phyloP scores from a whole-genome alignment of 1,140 invertebrate genomes.

The Leptinotarsa defecta region DNA sequence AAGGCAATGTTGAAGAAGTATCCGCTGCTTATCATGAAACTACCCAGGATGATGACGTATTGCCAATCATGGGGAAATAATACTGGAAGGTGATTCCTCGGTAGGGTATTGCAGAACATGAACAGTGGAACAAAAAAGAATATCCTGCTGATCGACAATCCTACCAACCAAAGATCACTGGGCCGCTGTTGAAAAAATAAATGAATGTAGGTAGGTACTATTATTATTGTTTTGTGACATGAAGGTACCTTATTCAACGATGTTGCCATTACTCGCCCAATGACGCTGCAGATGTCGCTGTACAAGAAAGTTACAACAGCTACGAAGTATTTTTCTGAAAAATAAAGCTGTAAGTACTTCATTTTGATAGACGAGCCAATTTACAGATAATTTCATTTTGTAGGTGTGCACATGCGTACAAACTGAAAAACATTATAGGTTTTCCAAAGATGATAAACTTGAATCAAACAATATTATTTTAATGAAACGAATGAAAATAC shows the following conservation, averaged over 20 bases:
- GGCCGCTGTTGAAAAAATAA: constrained; percentile 6
- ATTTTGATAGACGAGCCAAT: too few relatives aligned
- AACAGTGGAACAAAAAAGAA: constrained; percentile 21
- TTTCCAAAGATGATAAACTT: too few relatives aligned
- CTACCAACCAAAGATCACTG: neutral
- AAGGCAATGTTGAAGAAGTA: constrained; percentile 27
- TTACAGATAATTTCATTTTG: too few relatives aligned
- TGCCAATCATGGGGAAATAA: constrained; percentile 29
- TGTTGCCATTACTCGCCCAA: constrained; percentile 23
- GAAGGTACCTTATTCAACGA: neutral
- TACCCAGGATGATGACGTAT: constrained; percentile 24
- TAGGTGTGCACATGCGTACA: too few relatives aligned
- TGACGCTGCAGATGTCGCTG: constrained; percentile 17
- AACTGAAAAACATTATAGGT: too few relatives aligned
- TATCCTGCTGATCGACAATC: constrained; percentile 12
- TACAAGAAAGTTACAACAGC: constrained; percentile 29
- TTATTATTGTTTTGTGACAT: neutral
- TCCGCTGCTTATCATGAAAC: constrained; percentile 25
- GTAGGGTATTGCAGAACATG: constrained; percentile 27
- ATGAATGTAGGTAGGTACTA: neutral
- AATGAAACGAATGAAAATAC: too few relatives aligned
- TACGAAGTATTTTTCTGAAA: constrained; percentile 31
- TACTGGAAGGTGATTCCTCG: constrained; percentile 23
- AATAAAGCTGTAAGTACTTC: neutral
- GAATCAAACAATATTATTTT: too few relatives aligned